Evolutionary conservation across 2,113 vertebrate species (phyloP).

Genomic region (Siniperca knerii): DNA sequence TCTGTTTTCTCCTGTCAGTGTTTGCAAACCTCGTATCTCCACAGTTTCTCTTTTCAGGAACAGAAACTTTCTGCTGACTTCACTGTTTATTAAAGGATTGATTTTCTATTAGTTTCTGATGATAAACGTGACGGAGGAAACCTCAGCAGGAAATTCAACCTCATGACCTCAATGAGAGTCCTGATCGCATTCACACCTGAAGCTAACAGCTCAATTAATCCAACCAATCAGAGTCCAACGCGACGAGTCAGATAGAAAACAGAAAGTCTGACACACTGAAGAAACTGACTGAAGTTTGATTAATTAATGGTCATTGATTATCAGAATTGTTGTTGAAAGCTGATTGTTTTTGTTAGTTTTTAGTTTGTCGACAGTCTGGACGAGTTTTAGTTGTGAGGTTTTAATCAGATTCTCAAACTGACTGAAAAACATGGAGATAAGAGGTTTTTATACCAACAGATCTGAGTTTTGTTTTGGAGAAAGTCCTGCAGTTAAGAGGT

Average conservation of each 20-base stretch:
- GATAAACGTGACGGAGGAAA: too few relatives aligned
- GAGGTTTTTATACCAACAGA: background rate
- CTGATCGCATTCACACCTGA: too few relatives aligned
- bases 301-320: background rate
- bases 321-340: background rate
- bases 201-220: too few relatives aligned
- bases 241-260: too few relatives aligned
- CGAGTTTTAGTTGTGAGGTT: background rate
- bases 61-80: background rate
- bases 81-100: background rate
- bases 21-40: background rate
- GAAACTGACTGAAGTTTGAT: background rate
- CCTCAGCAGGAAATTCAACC: background rate
- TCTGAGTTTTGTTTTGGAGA: conserved; percentile 28
- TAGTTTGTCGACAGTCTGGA: too few relatives aligned
- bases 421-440: background rate
- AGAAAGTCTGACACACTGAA: too few relatives aligned
- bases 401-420: background rate
- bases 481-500: conserved; percentile 45
- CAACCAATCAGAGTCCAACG: too few relatives aligned
- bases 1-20: too few relatives aligned
- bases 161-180: too few relatives aligned
- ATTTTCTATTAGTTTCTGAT: background rate
- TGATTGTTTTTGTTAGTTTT: too few relatives aligned
- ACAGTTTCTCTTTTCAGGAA: background rate